These are phyloP conservation scores for Melangyna quadrimaculata DNA, from an alignment of 2,888 invertebrate genomes.

Conservation along the genomic window DNA sequence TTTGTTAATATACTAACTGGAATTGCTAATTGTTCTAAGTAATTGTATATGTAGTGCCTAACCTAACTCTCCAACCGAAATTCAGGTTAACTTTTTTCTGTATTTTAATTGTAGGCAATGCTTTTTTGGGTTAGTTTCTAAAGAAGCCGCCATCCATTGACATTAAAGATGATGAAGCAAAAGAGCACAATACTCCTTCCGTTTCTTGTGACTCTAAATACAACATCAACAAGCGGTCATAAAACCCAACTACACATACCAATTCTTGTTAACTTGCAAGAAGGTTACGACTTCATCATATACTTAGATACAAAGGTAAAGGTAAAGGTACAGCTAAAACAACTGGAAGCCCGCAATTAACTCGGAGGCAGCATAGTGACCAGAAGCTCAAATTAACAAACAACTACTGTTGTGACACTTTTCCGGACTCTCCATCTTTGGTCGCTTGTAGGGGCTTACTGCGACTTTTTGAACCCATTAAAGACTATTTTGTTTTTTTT, in stretches of 20 bases:
- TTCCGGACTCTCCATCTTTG: conserved; percentile 22
- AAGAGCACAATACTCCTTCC: conserved; percentile 24
- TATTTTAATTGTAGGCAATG: conserved; percentile 62
- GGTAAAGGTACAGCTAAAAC: conserved; percentile 11
- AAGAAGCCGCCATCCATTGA: conserved; percentile 50
- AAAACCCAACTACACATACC: conserved; percentile 52
- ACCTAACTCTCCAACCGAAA: conserved; percentile 21
- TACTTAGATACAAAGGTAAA: background rate
- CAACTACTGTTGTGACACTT: conserved; percentile 70
- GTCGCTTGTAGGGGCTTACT: conserved; percentile 12
- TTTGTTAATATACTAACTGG: conserved; percentile 31
- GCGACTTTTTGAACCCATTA: conserved; percentile 70
- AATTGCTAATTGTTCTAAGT: conserved; percentile 45
- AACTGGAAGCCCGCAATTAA: conserved; percentile 51
- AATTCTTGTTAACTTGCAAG: conserved; percentile 57
- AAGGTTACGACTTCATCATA: background rate
- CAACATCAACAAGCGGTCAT: conserved; percentile 46
- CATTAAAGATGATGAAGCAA: conserved; percentile 5
- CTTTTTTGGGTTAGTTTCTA: conserved; percentile 45
- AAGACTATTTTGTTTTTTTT: conserved; percentile 9
- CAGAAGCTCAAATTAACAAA: conserved; percentile 38
- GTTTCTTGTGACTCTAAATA: conserved; percentile 14
- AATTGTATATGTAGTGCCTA: background rate
- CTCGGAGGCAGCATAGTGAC: conserved; percentile 29
- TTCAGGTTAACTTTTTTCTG: conserved; percentile 23